Percentiles rank a stretch among this genome's conserved stretches.
Conservation (phyloP, 2,797 vertebrate genomes). For the Varecia variegata region DNA sequence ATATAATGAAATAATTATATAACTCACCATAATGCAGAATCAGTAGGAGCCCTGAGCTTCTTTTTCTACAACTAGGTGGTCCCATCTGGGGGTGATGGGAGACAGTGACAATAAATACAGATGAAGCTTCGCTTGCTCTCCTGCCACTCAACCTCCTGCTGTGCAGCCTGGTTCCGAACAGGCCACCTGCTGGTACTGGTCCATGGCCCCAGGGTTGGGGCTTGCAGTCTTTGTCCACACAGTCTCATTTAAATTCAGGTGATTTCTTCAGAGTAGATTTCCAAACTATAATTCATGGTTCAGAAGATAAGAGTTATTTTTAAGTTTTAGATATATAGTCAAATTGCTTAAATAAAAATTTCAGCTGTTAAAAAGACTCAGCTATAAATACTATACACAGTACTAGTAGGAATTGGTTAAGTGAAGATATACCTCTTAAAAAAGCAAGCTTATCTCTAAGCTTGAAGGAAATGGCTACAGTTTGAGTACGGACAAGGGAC, state of each 20-base stretch:
- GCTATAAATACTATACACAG: not conserved
- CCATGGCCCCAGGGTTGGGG: too few relatives aligned
- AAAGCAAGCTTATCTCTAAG: conserved; percentile 18
- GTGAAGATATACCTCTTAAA: not conserved
- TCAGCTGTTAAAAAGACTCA: conserved; percentile 28
- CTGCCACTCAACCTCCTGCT: too few relatives aligned
- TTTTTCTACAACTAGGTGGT: too few relatives aligned
- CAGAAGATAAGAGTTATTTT: conserved; percentile 25
- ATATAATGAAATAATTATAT: too few relatives aligned
- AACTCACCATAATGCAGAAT: too few relatives aligned
- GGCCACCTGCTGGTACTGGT: too few relatives aligned
- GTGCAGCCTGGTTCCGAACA: too few relatives aligned
- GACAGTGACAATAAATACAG: too few relatives aligned
- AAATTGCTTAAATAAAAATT: conserved; percentile 45
- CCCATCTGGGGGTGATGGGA: too few relatives aligned
- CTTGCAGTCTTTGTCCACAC: not conserved
- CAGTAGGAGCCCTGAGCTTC: too few relatives aligned
- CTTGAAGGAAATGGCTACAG: not conserved
- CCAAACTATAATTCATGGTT: conserved; percentile 18
- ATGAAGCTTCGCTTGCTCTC: too few relatives aligned
- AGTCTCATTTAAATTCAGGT: conserved; percentile 47
- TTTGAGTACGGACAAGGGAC: not conserved
- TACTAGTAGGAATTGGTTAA: conserved; percentile 5
- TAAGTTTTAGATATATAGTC: not conserved
- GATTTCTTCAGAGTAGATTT: conserved; percentile 28